Evolutionary conservation across 64 coral and sea anemone genomes (phyloP).

Genomic region (Acropora tenuis): DNA sequence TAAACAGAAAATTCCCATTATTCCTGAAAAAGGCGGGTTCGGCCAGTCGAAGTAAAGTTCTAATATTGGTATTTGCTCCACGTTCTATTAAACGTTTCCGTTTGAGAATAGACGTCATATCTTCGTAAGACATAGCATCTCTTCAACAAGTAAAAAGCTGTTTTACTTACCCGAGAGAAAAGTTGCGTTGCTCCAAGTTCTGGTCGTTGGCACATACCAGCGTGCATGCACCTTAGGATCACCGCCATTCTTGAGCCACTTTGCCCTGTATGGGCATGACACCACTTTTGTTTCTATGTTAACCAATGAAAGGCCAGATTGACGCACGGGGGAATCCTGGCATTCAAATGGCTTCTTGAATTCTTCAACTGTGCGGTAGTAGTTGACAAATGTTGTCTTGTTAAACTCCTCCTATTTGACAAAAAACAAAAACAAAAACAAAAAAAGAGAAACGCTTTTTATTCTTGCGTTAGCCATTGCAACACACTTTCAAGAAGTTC

Average conservation of each 20-base stretch:
- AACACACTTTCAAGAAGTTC: background rate
- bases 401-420: conserved; percentile 71
- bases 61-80: too few species aligned
- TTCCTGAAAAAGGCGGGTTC: too few species aligned
- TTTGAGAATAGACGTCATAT: too few species aligned
- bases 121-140: too few species aligned
- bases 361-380: conserved; percentile 79
- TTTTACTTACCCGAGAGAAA: conserved; percentile 59
- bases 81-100: too few species aligned
- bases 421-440: background rate
- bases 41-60: too few species aligned
- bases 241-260: conserved; percentile 77
- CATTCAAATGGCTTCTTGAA: conserved; percentile 76
- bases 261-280: conserved; percentile 64
- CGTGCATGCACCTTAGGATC: conserved; percentile 63
- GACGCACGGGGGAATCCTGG: conserved; percentile 47
- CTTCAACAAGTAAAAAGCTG: background rate
- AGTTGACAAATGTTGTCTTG: conserved; percentile 75
- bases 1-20: too few species aligned
- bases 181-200: conserved; percentile 70
- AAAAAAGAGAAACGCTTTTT: background rate
- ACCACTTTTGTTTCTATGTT: conserved; percentile 78
- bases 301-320: conserved; percentile 71
- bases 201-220: conserved; percentile 45
- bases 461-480: too few species aligned